A percentile compares a stretch with the other conserved stretches of the same genome.
Evolutionary conservation across 37 sponge, comb jelly and placozoan species (phyloP).

Genomic region (Eunapius fragilis): DNA sequence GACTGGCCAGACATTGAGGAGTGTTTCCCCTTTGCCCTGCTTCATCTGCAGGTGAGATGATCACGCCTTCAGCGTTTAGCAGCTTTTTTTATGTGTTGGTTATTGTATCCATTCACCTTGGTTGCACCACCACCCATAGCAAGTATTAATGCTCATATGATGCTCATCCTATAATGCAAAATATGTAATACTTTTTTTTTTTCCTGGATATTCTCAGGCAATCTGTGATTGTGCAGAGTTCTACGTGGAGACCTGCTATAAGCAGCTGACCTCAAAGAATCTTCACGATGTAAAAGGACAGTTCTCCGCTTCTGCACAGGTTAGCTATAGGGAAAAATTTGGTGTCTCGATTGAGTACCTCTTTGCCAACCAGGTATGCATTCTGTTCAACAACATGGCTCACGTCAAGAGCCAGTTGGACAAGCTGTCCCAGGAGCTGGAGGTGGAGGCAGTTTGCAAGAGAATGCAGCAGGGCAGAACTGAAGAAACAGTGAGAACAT

Average conservation of each 20-base stretch:
- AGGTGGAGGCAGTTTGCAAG: background rate
- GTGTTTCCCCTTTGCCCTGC: background rate
- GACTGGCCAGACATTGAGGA: background rate
- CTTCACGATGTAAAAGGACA: background rate
- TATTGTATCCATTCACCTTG: no score
- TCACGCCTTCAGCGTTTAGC: no score
- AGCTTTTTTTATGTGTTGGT: no score
- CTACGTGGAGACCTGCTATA: background rate
- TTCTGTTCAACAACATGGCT: background rate
- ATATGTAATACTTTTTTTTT: no score
- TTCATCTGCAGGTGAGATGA: background rate
- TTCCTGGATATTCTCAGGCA: background rate
- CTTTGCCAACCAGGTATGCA: background rate
- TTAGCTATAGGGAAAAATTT: no score
- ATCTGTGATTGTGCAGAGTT: background rate
- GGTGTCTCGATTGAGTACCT: no score
- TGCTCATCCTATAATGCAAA: no score
- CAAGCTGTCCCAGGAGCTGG: background rate
- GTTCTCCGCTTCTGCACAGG: background rate
- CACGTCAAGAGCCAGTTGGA: background rate
- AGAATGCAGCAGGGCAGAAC: background rate
- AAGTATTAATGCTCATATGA: no score
- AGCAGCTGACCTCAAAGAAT: background rate
- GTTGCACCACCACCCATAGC: no score
- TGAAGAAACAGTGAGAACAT: background rate